A percentile compares a stretch with the other conserved stretches of the same genome.
Evolutionary conservation across 2,113 vertebrate species (phyloP).

Genomic region (Centropristis striata): DNA sequence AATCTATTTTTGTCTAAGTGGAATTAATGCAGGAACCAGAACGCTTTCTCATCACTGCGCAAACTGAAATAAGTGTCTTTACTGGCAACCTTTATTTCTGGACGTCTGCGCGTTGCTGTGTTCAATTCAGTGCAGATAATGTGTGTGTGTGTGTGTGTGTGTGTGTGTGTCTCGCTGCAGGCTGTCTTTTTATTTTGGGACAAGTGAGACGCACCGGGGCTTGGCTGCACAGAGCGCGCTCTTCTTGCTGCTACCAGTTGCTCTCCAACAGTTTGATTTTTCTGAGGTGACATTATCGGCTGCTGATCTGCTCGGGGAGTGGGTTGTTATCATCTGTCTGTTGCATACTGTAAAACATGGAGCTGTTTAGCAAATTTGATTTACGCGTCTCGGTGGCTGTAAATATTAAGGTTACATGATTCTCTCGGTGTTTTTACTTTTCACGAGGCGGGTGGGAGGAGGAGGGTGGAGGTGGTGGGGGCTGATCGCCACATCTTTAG

Average conservation of each 20-base stretch:
- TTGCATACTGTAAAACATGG: background rate
- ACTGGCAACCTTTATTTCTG: constrained; percentile 22
- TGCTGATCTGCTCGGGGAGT: constrained; percentile 3
- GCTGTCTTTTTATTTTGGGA: constrained; percentile 48
- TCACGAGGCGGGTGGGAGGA: constrained; percentile 5
- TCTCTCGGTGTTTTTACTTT: constrained; percentile 20
- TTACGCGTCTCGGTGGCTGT: background rate
- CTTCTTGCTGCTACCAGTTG: constrained; percentile 71
- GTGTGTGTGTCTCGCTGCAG: constrained; percentile 40
- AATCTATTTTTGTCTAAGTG: background rate
- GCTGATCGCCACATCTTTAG: constrained; percentile 66
- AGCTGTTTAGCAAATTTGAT: background rate
- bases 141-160: background rate
- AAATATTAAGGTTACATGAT: constrained; percentile 7
- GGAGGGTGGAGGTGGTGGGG: background rate
- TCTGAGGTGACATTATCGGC: constrained; percentile 30
- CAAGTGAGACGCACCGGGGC: constrained; percentile 23
- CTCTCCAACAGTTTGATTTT: constrained; percentile 42
- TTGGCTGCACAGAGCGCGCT: constrained; percentile 36
- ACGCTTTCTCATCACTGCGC: background rate
- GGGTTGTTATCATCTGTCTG: background rate
- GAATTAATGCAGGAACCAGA: background rate
- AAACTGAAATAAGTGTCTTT: constrained; percentile 14
- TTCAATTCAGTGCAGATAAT: constrained; percentile 4
- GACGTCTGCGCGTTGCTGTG: constrained; percentile 16